Percentiles rank a stretch among this genome's conserved stretches.
Conservation (phyloP, 2,888 invertebrate species). For the Stramonita haemastoma region DNA sequence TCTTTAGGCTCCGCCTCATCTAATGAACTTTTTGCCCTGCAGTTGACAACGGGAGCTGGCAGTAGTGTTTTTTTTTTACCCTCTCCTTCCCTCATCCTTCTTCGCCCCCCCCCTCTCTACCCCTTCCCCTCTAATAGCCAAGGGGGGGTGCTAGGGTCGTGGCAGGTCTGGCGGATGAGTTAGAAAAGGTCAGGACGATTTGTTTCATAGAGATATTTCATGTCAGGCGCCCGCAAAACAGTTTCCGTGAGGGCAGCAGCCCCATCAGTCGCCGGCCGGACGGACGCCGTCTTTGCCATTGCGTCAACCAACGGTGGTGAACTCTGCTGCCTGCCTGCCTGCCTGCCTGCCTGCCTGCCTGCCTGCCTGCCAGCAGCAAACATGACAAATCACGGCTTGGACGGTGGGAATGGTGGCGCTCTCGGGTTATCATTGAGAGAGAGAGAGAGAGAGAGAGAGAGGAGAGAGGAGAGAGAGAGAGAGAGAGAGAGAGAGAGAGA, state of each 20-base stretch:
- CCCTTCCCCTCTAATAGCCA: background rate
- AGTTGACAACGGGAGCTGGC: background rate
- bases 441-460: too few relatives aligned
- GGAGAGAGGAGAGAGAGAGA: too few relatives aligned
- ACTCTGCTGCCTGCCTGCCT: background rate
- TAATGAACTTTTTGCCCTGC: slow-evolving; percentile 13
- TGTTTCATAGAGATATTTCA: slow-evolving; percentile 29
- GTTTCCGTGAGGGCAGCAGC: slow-evolving; percentile 10
- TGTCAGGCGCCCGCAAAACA: background rate
- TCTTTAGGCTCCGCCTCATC: background rate
- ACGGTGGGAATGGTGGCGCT: too few relatives aligned
- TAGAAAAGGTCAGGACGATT: slow-evolving; percentile 11
- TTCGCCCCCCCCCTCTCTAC: background rate
- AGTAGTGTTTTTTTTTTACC: background rate
- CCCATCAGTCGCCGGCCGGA: background rate
- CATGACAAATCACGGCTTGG: too few relatives aligned
- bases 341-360: background rate
- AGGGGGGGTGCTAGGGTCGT: background rate
- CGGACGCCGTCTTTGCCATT: background rate
- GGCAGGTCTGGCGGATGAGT: slow-evolving; percentile 3
- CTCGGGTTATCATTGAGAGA: background rate
- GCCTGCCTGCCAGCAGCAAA: background rate
- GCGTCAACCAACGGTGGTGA: background rate
- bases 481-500: too few relatives aligned
- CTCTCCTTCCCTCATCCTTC: background rate